A percentile compares a stretch with the other conserved stretches of the same genome.
Conservation (phyloP, 1,140 invertebrate species). For the Saccostrea glomerata region DNA sequence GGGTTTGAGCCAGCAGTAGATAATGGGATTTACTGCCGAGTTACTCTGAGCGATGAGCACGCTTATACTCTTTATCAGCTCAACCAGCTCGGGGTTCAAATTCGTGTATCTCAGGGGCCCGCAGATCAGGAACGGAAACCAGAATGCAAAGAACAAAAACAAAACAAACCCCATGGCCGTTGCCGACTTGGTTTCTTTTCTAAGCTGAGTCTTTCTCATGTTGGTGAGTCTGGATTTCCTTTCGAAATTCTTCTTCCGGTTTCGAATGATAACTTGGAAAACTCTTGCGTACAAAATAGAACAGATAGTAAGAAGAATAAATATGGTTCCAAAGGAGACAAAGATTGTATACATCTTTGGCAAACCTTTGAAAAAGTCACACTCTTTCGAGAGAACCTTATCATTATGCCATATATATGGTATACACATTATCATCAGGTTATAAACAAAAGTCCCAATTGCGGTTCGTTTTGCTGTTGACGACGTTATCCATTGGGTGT, state of each 20-base stretch:
- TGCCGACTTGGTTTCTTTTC: constrained; percentile 54
- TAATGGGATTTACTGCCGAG: constrained; percentile 59
- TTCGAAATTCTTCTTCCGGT: constrained; percentile 27
- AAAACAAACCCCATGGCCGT: constrained; percentile 51
- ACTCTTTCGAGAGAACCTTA: neutral
- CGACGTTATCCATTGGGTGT: constrained; percentile 41
- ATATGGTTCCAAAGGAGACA: constrained; percentile 44
- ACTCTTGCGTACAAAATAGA: constrained; percentile 51
- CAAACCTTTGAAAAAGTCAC: constrained; percentile 56
- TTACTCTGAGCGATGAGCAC: constrained; percentile 55
- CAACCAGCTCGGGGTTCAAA: constrained; percentile 39
- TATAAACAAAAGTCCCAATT: constrained; percentile 52
- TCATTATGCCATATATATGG: constrained; percentile 56
- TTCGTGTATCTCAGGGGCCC: constrained; percentile 56
- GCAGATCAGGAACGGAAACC: constrained; percentile 54
- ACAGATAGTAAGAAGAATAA: constrained; percentile 32
- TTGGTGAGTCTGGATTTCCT: neutral
- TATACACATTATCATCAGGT: constrained; percentile 38
- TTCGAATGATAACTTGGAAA: constrained; percentile 15
- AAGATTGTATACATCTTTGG: constrained; percentile 50
- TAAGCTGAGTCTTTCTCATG: neutral
- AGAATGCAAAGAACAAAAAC: constrained; percentile 58
- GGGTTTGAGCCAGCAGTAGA: constrained; percentile 54
- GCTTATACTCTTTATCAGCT: constrained; percentile 55
- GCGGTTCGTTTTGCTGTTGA: constrained; percentile 37